Percentiles rank a stretch among this genome's conserved stretches.
Evolutionary conservation across 1,140 invertebrate genomes (phyloP).

Genomic region (Bemisia tabaci): DNA sequence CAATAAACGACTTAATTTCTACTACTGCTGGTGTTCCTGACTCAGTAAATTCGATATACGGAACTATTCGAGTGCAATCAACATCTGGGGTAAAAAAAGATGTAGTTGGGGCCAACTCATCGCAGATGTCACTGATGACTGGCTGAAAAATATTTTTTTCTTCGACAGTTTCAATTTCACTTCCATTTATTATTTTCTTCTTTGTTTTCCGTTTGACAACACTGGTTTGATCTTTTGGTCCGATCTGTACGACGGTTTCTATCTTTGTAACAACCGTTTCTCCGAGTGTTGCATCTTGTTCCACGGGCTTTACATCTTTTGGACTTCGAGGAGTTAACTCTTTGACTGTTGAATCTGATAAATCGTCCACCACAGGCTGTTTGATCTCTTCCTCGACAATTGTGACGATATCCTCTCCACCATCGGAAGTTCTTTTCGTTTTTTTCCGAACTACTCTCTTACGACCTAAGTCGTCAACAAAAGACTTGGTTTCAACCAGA

Average conservation of each 20-base stretch:
- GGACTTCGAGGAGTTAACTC: too few species aligned
- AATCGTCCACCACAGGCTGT: too few species aligned
- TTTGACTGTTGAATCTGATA: too few species aligned
- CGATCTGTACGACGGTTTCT: neutral
- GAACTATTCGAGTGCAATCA: neutral
- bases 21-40: neutral
- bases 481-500: neutral
- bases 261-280: too few species aligned
- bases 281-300: too few species aligned
- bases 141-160: neutral
- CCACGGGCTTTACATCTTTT: too few species aligned
- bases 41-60: neutral
- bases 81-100: too few species aligned
- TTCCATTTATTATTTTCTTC: neutral
- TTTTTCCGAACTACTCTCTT: conserved; percentile 5
- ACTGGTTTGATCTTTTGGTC: neutral
- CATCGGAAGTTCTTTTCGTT: neutral
- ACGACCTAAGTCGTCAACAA: neutral
- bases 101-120: neutral
- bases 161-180: neutral
- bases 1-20: neutral
- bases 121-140: neutral
- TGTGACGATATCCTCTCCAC: conserved; percentile 1
- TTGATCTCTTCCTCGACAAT: neutral
- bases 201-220: neutral